Conservation (phyloP, 1,140 invertebrate genomes). For the Bombus waltoni region DNA sequence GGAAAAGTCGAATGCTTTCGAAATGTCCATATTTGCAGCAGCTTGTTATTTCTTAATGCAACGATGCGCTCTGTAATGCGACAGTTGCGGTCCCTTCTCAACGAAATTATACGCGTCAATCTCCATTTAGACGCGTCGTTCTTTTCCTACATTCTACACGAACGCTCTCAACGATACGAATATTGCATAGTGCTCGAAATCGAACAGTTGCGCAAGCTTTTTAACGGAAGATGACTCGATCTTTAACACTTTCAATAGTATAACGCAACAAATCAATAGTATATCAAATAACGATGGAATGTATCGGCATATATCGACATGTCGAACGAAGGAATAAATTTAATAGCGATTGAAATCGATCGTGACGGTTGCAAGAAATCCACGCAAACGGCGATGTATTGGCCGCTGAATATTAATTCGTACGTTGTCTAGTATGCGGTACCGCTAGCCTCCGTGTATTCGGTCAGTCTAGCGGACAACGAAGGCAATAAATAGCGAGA, state of each 20-base stretch:
- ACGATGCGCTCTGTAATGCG: not conserved
- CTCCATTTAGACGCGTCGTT: too few species aligned
- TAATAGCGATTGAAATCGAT: not conserved
- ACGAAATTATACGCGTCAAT: too few species aligned
- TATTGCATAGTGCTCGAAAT: too few species aligned
- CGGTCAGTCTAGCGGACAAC: not conserved
- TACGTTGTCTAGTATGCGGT: not conserved
- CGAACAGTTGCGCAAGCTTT: too few species aligned
- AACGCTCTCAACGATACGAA: too few species aligned
- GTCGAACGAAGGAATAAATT: not conserved
- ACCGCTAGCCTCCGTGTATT: not conserved
- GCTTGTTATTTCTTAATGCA: not conserved
- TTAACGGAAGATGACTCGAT: too few species aligned
- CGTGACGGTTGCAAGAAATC: not conserved
- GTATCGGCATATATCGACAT: not conserved
- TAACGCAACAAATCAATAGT: not conserved
- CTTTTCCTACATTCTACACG: too few species aligned
- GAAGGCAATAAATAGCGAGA: slow-evolving; percentile 9
- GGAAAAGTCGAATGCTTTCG: not conserved
- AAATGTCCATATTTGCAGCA: not conserved
- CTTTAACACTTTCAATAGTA: too few species aligned
- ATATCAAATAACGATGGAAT: too few species aligned
- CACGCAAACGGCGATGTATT: not conserved
- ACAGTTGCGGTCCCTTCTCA: not conserved
- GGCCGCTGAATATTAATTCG: not conserved